Conservation (phyloP, 53 echinoderm and acorn worm species). For the Antedon mediterranea region DNA sequence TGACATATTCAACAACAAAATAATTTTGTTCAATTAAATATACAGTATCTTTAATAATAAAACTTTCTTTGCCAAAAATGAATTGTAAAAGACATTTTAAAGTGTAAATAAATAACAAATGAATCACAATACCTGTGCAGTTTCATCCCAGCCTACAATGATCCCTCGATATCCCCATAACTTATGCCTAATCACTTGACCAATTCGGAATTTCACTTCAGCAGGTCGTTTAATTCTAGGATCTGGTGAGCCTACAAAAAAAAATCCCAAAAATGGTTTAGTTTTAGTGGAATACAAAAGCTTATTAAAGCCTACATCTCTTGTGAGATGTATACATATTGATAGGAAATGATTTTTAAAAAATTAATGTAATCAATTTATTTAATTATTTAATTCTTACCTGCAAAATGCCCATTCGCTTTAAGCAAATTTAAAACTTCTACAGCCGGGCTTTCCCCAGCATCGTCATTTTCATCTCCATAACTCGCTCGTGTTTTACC, state of each 20-base stretch:
- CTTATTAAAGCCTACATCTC: too few relatives aligned
- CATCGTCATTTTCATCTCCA: conserved; percentile 7
- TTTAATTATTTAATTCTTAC: conserved; percentile 10
- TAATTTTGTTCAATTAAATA: not conserved
- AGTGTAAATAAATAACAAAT: too few relatives aligned
- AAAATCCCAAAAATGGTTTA: too few relatives aligned
- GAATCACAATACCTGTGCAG: conserved; percentile 40
- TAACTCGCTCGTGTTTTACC: not conserved
- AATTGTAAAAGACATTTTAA: too few relatives aligned
- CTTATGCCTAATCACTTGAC: conserved; percentile 87
- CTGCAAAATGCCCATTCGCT: conserved; percentile 60
- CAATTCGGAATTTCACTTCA: conserved; percentile 62
- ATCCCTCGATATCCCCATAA: conserved; percentile 80
- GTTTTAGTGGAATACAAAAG: too few relatives aligned
- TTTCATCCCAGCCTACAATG: conserved; percentile 88
- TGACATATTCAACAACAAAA: too few relatives aligned
- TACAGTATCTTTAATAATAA: too few relatives aligned
- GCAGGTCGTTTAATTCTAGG: conserved; percentile 60
- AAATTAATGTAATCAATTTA: too few relatives aligned
- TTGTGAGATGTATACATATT: too few relatives aligned
- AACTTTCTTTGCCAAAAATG: too few relatives aligned
- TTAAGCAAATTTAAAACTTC: conserved; percentile 51
- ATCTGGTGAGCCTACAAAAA: conserved; percentile 48
- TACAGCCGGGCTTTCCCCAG: conserved; percentile 56
- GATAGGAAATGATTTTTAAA: too few relatives aligned